Conservation (phyloP, 2,113 vertebrate species). For the Carettochelys insculpta region DNA sequence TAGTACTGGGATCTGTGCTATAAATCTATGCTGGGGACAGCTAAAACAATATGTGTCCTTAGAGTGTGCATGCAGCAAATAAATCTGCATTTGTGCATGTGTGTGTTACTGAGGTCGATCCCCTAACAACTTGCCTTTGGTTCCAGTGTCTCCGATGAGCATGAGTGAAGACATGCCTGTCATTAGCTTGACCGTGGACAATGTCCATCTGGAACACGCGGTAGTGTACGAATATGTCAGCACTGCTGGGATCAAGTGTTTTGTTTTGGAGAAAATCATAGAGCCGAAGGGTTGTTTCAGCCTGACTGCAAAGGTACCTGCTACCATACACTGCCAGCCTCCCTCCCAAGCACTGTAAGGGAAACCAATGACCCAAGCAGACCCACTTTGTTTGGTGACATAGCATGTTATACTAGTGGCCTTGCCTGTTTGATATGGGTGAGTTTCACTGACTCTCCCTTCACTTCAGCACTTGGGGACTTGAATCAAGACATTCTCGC, state of each 20-base stretch:
- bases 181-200: slow-evolving; percentile 93
- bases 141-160: slow-evolving; percentile 69
- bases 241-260: slow-evolving; percentile 90
- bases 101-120: background rate
- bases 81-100: background rate
- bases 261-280: slow-evolving; percentile 94
- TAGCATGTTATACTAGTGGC: background rate
- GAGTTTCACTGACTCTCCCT: background rate
- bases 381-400: background rate
- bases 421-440: background rate
- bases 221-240: slow-evolving; percentile 95
- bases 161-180: slow-evolving; percentile 75
- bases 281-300: slow-evolving; percentile 93
- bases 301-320: slow-evolving; percentile 91
- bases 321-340: background rate
- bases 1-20: background rate
- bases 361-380: background rate
- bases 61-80: background rate
- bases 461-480: background rate
- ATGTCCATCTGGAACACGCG: slow-evolving; percentile 91
- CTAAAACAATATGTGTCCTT: background rate
- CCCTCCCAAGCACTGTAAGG: background rate
- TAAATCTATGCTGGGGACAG: background rate
- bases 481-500: background rate
- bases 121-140: slow-evolving; percentile 9